Evolutionary conservation across 2,113 vertebrate species (phyloP), one percentile per base, ranked within the genome.

Genomic region (Heterotilapia buettikoferi): DNA sequence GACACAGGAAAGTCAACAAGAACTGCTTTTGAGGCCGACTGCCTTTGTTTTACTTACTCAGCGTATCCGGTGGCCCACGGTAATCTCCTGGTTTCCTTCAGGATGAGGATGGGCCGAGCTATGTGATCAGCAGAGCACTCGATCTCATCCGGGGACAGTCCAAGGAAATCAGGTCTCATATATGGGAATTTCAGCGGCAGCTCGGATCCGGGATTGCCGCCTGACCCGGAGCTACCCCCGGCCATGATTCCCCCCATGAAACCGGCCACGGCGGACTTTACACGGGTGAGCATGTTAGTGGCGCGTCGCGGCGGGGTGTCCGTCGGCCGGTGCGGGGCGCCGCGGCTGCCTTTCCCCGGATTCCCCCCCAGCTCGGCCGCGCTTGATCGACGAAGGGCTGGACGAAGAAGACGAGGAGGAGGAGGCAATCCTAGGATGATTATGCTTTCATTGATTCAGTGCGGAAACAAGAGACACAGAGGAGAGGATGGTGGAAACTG

Each of bases 61-160:
- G 95, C 95, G 90, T 96, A 96, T 88, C 95, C 95, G 57, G 95
- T 95, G 89, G 95, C 94, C 95, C 95, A 96, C n/a, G 95, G 94
- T 92, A 96, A 93, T 88, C 94, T 95, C 89, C 94, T 85, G 81
- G 92, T 96, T 63, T 95, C 95, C 94, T 94, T 95, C 80, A 95
- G 88, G 90, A 95, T 96, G 82, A 96, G 94, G 85, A 96, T 95
- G 94, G 95, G 95, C 88, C 95, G 94, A 5, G 95, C 93, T 29
- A 90, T 54, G 91, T 96, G 95, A 80, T 96, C 95, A 82, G 95
- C 95, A 6, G 94, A 96, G 80, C 95, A 95, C 93, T 96, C 95
- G 79, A 95, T 91, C 86, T 96, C 95, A 86, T 96, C 95, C 91
- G 85, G 36, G 57, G 94, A 94, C 56, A 96, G 91, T 52, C 95